Conservation (phyloP, 2,797 vertebrate genomes). For the Cossypha dichroa region DNA sequence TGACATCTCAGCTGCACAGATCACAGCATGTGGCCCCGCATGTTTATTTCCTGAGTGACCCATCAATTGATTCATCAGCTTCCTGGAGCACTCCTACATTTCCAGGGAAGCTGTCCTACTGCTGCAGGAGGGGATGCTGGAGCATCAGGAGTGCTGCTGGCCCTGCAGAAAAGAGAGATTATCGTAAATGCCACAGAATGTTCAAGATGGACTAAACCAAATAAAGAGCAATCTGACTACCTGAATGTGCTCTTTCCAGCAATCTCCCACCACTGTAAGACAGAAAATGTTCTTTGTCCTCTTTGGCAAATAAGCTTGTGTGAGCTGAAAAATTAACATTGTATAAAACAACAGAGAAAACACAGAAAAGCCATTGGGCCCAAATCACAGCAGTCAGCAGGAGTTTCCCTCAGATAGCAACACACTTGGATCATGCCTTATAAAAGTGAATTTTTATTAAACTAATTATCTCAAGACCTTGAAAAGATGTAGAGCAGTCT, state of each 20-base stretch:
- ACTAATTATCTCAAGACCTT: slow-evolving; percentile 16
- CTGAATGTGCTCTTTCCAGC: background rate
- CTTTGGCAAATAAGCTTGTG: background rate
- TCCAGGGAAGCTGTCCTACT: background rate
- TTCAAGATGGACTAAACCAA: background rate
- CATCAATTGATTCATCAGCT: background rate
- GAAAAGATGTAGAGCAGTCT: background rate
- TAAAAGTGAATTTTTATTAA: slow-evolving; percentile 29
- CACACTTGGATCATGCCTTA: background rate
- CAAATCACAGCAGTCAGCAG: background rate
- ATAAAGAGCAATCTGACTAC: background rate
- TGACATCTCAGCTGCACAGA: background rate
- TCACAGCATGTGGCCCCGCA: background rate
- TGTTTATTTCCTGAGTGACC: background rate
- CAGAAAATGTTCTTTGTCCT: background rate
- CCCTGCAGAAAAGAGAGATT: background rate
- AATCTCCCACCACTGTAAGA: background rate
- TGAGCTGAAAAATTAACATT: background rate
- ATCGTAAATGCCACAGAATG: background rate
- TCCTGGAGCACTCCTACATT: background rate
- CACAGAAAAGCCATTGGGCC: background rate
- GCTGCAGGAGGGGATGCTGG: background rate
- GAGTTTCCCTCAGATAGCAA: background rate
- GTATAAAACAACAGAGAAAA: background rate
- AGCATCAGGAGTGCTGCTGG: background rate